Percentiles rank a stretch among this genome's conserved stretches.
phyloP scores from a whole-genome alignment of 2,888 invertebrate genomes.

The Noctua comes region DNA sequence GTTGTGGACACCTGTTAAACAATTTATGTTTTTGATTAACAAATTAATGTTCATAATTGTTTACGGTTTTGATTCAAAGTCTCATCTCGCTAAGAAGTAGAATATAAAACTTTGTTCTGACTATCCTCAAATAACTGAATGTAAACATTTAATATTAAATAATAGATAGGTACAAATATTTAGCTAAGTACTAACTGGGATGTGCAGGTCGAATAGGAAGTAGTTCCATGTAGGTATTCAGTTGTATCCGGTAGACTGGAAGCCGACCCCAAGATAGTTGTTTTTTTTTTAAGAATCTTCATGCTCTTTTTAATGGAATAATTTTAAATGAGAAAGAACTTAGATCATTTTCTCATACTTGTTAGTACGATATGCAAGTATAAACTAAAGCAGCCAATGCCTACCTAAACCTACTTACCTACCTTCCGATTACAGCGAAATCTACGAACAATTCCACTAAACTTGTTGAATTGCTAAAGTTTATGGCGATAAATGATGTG shows the following conservation, averaged over 20 bases:
- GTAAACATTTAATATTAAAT: not conserved
- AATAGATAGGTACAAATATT: not conserved
- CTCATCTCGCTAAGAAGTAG: not conserved
- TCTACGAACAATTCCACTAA: not conserved
- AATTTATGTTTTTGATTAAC: constrained; percentile 1
- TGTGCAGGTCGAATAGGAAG: not conserved
- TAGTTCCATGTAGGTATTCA: not conserved
- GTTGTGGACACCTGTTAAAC: not conserved
- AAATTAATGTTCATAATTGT: constrained; percentile 15
- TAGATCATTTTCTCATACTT: not conserved
- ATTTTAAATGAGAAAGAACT: not conserved
- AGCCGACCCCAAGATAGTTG: not conserved
- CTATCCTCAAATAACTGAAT: not conserved
- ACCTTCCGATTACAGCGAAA: not conserved
- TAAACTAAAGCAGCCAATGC: not conserved
- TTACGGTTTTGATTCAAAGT: not conserved
- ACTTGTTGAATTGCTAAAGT: not conserved
- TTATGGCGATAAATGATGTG: not conserved
- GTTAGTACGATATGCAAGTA: not conserved
- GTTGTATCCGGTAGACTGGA: not conserved
- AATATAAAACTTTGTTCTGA: not conserved
- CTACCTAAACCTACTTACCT: not conserved
- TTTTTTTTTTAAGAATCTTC: too few relatives aligned
- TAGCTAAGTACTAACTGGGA: not conserved
- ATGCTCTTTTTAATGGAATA: too few relatives aligned